These are phyloP conservation scores for Cebus imitator DNA, from an alignment of 2,113 vertebrate genomes.

Conservation along the genomic window DNA sequence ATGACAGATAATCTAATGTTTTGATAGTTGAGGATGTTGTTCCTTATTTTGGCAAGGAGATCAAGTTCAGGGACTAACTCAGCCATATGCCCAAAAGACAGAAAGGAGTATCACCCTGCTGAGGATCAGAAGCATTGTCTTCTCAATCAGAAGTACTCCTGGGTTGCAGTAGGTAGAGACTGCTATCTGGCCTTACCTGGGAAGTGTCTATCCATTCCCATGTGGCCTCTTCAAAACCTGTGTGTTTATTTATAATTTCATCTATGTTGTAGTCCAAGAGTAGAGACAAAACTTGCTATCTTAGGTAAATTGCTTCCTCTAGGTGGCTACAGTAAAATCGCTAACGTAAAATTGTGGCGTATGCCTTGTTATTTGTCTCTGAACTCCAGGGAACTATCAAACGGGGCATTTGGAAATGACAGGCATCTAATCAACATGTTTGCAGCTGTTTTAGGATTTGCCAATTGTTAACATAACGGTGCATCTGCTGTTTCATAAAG, in stretches of 20 bases:
- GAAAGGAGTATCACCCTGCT: neutral
- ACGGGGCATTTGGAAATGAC: neutral
- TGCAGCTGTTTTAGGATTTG: constrained; percentile 8
- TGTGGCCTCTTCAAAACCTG: neutral
- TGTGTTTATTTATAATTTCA: neutral
- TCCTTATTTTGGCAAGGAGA: neutral
- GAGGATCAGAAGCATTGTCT: neutral
- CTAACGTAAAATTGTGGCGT: neutral
- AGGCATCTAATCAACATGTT: constrained; percentile 47
- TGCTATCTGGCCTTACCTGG: neutral
- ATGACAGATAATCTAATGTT: neutral
- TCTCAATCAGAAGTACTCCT: neutral
- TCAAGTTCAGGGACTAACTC: neutral
- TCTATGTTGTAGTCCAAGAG: neutral
- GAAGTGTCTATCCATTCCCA: neutral
- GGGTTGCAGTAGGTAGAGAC: neutral
- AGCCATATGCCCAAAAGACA: neutral
- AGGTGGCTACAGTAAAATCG: neutral
- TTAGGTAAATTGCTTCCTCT: neutral
- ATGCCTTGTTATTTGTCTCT: constrained; percentile 26
- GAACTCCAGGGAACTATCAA: constrained; percentile 27
- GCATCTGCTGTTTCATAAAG: constrained; percentile 52
- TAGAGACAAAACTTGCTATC: neutral
- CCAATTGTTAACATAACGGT: neutral
- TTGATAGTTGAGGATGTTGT: neutral